Base-by-base conservation (phyloP, 2,797 vertebrate genomes). In the Megaceryle alcyon region DNA sequence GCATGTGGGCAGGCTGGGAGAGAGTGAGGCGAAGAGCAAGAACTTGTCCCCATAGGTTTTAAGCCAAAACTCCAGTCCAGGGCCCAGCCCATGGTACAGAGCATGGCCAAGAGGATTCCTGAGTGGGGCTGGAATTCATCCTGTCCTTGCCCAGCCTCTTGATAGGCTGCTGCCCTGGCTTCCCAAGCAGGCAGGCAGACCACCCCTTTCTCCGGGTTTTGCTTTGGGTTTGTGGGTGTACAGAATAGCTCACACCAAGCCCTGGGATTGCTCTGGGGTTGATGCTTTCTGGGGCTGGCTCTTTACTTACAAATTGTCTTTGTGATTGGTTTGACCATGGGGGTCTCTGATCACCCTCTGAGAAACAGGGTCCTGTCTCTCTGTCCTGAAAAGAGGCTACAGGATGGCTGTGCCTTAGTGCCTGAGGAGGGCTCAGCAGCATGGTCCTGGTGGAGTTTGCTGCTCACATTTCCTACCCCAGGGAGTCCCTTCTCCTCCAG, bases 91-190 rank as follows among this genome's bases (percentile, higher is more conserved):
- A 29, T 72, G 48, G 8, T 68, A 54, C 54, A 68, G 43, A 54
- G 49, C 35, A 26, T 3, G 26, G 25, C 28, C 53, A n/a, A 73
- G 17, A 68, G 57, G n/a, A 35, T 9, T 25, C 22, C 37, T 44
- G 63, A 84, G 70, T 68, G 22, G 9, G 10, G 8, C 43, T 51
- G 35, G 35, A 48, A 26, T 33, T 54, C 5, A 2, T 61, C 48
- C 14, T 69, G 2, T 22, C 17, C 3, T 15, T 70, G 28, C 31
- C 14, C 54, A 85, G 19, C 9, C 7, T 69, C 54, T 46, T 43
- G 3, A 3, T 9, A 56, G 51, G 39, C 33, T 10, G 9, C 49
- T 69, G 33, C 29, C 4, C 31, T 22, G 1, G 0, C 33, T 37
- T 10, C 61, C 23, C 53, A 15, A 46, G 21, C n/a, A 75, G 87